Base-by-base conservation (phyloP, 2,888 invertebrate genomes). In the Itoplectis maculator region DNA sequence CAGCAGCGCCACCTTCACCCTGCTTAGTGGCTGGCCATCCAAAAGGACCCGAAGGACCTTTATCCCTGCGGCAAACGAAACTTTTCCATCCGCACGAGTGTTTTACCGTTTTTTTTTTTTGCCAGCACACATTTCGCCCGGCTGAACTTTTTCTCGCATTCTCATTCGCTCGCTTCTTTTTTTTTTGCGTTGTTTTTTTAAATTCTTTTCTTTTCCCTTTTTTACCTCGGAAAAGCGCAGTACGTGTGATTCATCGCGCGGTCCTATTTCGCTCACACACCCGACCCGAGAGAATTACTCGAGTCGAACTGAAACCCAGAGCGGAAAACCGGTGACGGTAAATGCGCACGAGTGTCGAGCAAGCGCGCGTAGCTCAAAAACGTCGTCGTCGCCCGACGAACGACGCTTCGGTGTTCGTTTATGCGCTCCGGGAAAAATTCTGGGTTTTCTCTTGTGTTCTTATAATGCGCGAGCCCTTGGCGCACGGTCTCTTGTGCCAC, bases 361-460 rank as follows among this genome's bases (percentile, higher is more conserved):
- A 79, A n/a, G 82, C 87, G 29, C n/a, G n/a, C n/a, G n/a, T n/a
- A n/a, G n/a, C n/a, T 82, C 59, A 42, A 49, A 61, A 73, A 73
- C 79, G 76, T 75, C 49, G 82, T 69, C 54, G 42, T 65, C 78
- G 73, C 65, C 15, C 76, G n/a, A n/a, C n/a, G n/a, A n/a, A n/a
- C 29, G 29, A 74, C 54, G 75, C 5, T 1, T 23, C 68, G 83
- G 81, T 81, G 77, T 70, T 81, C 72, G 76, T 74, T 77, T 69
- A 69, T n/a, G 47, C 72, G 45, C 72, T 76, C 81, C 59, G 29
- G 5, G 29, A 72, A 35, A 79, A 76, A 78, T 54, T 51, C 65
- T 61, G 56, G n/a, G 37, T 74, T 69, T 70, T 37, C 74, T 61
- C 63, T 73, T 79, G 76, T 79, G 76, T 79, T 63, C 68, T 77